phyloP scores from a whole-genome alignment of 2,888 invertebrate species.

The Euclidia mi region DNA sequence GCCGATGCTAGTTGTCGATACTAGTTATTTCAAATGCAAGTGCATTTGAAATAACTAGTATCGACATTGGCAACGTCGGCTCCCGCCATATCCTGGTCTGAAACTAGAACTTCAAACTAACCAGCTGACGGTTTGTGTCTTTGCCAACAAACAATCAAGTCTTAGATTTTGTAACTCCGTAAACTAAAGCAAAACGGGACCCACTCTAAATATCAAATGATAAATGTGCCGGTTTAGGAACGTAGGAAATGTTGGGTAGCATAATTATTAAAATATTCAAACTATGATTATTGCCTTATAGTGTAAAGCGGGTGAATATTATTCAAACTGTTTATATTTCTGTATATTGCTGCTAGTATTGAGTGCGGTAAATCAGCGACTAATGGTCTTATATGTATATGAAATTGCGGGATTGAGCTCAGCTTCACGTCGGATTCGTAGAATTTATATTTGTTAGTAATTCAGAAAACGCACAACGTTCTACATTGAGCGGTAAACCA shows the following conservation, averaged over 20 bases:
- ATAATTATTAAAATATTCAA: too few species aligned
- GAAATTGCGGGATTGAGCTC: conserved; percentile 1
- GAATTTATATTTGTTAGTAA: conserved; percentile 21
- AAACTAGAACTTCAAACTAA: conserved; percentile 60
- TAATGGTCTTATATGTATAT: conserved; percentile 1
- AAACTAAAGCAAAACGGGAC: conserved; percentile 27
- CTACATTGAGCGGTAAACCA: conserved; percentile 6
- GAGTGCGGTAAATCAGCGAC: conserved; percentile 5
- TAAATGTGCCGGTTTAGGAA: conserved; percentile 16
- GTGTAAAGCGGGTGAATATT: background rate
- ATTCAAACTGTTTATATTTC: background rate
- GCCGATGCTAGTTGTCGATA: too few species aligned
- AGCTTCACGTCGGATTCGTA: background rate
- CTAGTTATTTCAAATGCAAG: too few species aligned
- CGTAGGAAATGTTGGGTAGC: background rate
- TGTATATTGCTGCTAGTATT: conserved; percentile 1
- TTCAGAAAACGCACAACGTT: conserved; percentile 9
- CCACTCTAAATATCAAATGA: conserved; percentile 22
- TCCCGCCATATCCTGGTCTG: conserved; percentile 44
- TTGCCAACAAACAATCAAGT: conserved; percentile 59
- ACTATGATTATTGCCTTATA: conserved; percentile 24
- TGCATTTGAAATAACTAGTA: conserved; percentile 34
- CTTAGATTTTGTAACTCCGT: conserved; percentile 25
- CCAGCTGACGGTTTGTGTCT: conserved; percentile 68
- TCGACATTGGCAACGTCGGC: conserved; percentile 22